Conservation (phyloP, 2,113 vertebrate genomes). For the Kryptolebias marmoratus region DNA sequence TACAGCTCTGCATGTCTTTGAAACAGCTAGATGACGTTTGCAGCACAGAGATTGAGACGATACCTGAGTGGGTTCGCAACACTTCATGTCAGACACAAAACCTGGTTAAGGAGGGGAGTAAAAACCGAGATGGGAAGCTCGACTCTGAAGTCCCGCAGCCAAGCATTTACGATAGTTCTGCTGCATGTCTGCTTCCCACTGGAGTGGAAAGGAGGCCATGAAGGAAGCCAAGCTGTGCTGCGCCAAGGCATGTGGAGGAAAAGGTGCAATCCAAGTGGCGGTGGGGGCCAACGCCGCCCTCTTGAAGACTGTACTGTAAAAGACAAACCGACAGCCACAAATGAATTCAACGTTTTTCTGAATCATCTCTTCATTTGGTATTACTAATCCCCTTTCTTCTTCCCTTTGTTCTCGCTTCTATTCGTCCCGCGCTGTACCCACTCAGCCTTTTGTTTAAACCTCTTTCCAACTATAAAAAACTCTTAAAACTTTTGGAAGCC, state of each 20-base stretch:
- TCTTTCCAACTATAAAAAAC: conserved; percentile 29
- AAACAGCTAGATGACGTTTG: conserved; percentile 40
- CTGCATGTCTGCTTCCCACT: conserved; percentile 69
- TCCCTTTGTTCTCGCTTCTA: neutral
- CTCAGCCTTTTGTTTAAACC: neutral
- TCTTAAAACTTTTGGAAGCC: conserved; percentile 43
- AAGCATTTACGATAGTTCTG: conserved; percentile 67
- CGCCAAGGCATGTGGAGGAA: conserved; percentile 57
- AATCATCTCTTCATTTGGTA: conserved; percentile 70
- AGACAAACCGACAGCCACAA: conserved; percentile 64
- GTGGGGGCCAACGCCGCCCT: conserved; percentile 32
- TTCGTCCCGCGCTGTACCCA: conserved; percentile 11
- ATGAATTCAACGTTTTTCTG: conserved; percentile 66
- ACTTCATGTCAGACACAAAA: conserved; percentile 48
- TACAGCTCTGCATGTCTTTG: conserved; percentile 8
- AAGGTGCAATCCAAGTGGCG: conserved; percentile 42
- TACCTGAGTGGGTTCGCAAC: neutral
- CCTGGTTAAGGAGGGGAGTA: conserved; percentile 24
- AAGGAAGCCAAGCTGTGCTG: conserved; percentile 48
- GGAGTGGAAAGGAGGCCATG: conserved; percentile 68
- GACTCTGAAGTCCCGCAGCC: conserved; percentile 65
- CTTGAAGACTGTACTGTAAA: conserved; percentile 53
- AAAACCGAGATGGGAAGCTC: conserved; percentile 16
- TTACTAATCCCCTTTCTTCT: conserved; percentile 50
- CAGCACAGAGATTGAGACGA: neutral